Base-by-base conservation (phyloP, 2,113 vertebrate genomes). In the Sander vitreus region DNA sequence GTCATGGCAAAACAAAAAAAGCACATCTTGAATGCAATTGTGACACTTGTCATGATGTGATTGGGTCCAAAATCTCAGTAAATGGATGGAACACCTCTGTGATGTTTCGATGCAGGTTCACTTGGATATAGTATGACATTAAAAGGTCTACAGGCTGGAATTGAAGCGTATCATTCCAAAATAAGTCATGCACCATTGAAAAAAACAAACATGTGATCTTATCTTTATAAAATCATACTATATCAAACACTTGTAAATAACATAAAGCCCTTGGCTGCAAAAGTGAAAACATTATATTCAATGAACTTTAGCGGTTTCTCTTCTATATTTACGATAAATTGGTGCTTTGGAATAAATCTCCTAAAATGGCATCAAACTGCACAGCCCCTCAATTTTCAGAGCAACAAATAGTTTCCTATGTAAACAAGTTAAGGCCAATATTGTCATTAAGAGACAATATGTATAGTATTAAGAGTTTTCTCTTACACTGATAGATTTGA, bases 341-440 rank as follows among this genome's bases (percentile, higher is more conserved):
- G 54, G 62, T 87, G 71, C 83, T 85, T 88, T 82, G 81, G 76
- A 85, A 83, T 76, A 68, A 60, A 84, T 81, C 68, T 78, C 79
- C 18, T 81, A 76, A 85, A 78, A 84, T 79, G 75, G 63, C 33
- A 21, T 87, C 69, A 81, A 84, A 83, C 67, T 83, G 65, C 81
- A 89, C 87, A 85, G 30, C 19, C 65, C 85, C 80, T 4, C 63
- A 74, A 50, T 53, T 85, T 63, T 64, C 73, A 81, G 51, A 83
- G 84, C 70, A 47, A 76, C 53, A 87, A 51, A 47, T 51, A 45
- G 65, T 33, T 85, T 36, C 45, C 43, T 47, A 88, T 95, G 93
- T 92, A 93, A 94, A 94, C 92, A 93, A 83, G 83, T 93, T 95
- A 95, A 95, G 94, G 93, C 93, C 85, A 76, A 84, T 88, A 89